A percentile compares a stretch with the other conserved stretches of the same genome.
Evolutionary conservation across 2,888 invertebrate species (phyloP).

Genomic region (Nipponacmea schrenckii): DNA sequence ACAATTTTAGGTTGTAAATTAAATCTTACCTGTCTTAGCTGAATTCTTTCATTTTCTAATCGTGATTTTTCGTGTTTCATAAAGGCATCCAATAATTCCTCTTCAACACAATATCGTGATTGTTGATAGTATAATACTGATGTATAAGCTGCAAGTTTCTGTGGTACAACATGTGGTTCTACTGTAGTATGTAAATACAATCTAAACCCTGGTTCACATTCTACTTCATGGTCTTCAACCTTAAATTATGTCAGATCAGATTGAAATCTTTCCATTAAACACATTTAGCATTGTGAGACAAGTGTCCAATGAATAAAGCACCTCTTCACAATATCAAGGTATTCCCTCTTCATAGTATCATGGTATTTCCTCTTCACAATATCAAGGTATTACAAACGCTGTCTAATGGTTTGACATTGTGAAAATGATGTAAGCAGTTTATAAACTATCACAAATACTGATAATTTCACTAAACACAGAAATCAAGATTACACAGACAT

Average conservation of each 20-base stretch:
- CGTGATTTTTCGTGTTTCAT: slow-evolving; percentile 64
- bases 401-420: too few species aligned
- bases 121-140: slow-evolving; percentile 62
- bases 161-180: slow-evolving; percentile 62
- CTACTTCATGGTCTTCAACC: slow-evolving; percentile 68
- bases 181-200: slow-evolving; percentile 65
- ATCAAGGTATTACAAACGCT: background rate
- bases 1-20: too few species aligned
- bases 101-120: slow-evolving; percentile 58
- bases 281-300: too few species aligned
- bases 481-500: too few species aligned
- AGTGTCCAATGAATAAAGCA: too few species aligned
- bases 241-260: slow-evolving; percentile 33
- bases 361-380: too few species aligned
- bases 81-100: slow-evolving; percentile 64
- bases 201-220: slow-evolving; percentile 66
- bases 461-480: too few species aligned
- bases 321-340: too few species aligned
- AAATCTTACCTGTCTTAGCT: slow-evolving; percentile 57
- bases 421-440: too few species aligned
- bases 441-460: too few species aligned
- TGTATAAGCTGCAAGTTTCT: slow-evolving; percentile 61
- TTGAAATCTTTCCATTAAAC: too few species aligned
- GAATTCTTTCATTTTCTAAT: slow-evolving; percentile 63
- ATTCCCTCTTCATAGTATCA: too few species aligned